These are phyloP conservation scores for Menidia beryllina DNA, from an alignment of 2,113 vertebrate species.

Conservation along the genomic window DNA sequence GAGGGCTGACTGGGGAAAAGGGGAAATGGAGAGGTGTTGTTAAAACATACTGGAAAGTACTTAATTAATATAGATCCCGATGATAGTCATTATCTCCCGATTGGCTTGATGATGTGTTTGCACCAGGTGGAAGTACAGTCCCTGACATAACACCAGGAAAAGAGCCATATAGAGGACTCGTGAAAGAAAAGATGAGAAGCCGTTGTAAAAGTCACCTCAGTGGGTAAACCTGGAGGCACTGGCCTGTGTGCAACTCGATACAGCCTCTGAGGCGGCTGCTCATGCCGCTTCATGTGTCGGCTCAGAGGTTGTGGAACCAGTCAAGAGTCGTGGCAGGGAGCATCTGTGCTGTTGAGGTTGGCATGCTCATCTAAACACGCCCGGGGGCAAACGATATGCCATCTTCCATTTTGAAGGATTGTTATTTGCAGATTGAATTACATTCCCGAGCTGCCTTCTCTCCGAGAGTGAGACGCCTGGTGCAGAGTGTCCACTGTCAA, in stretches of 20 bases:
- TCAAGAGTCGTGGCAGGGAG: slow-evolving; percentile 22
- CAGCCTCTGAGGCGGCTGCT: slow-evolving; percentile 67
- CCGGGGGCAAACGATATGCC: slow-evolving; percentile 61
- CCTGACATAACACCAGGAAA: slow-evolving; percentile 25
- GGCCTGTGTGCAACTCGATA: slow-evolving; percentile 65
- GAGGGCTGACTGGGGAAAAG: slow-evolving; percentile 69
- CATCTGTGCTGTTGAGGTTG: slow-evolving; percentile 34
- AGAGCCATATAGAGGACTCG: slow-evolving; percentile 26
- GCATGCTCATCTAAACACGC: slow-evolving; percentile 49
- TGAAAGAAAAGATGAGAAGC: slow-evolving; percentile 48
- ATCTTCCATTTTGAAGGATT: slow-evolving; percentile 51
- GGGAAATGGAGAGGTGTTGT: slow-evolving; percentile 50
- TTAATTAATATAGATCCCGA: slow-evolving; percentile 79
- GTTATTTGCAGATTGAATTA: slow-evolving; percentile 58
- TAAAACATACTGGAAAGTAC: slow-evolving; percentile 65
- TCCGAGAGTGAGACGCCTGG: slow-evolving; percentile 30
- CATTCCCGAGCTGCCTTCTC: slow-evolving; percentile 36
- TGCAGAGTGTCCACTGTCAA: slow-evolving; percentile 35
- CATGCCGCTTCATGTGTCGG: slow-evolving; percentile 61
- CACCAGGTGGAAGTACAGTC: slow-evolving; percentile 6
- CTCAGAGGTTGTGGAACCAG: slow-evolving; percentile 63
- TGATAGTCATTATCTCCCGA: slow-evolving; percentile 81
- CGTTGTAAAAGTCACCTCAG: slow-evolving; percentile 49
- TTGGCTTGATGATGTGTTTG: slow-evolving; percentile 70
- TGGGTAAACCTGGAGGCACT: slow-evolving; percentile 51